Evolutionary conservation across 2,888 invertebrate genomes (phyloP), one percentile per base, ranked within the genome.

Genomic region (Lycaena phlaeas): DNA sequence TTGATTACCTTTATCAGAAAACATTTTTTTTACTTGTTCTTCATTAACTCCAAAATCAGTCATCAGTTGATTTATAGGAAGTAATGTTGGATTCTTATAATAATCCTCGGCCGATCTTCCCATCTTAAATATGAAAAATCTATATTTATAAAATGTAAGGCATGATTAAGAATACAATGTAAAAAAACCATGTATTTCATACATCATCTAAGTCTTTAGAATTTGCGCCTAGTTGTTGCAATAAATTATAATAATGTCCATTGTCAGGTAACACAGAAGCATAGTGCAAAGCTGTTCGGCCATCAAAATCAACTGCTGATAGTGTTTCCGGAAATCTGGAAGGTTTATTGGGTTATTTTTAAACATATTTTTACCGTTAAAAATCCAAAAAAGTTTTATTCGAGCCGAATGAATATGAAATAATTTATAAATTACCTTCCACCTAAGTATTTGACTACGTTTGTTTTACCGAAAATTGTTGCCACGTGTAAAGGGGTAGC

Each of bases 401-500:
- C n/a, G n/a, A n/a, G n/a, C n/a, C n/a, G n/a, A n/a, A n/a, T n/a
- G n/a, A n/a, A n/a, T n/a, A n/a, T n/a, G n/a, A n/a, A n/a, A n/a
- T n/a, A n/a, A n/a, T n/a, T n/a, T 22, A 28, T 11, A 17, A 43
- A 41, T 49, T 48, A 79, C 85, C 85, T 76, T 54, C 81, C 82
- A 27, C 84, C 85, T 53, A 91, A 70, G 63, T 88, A 89, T 56
- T 91, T 86, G 25, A 92, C 88, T 5, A 92, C 88, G 68, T 92
- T 92, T 4, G 92, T 92, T 73, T 93, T 92, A 15, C 94, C 94
- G 71, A 93, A 93, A 46, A 94, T 84, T 0, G 92, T 91, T 1
- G 95, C 95, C 7, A 94, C 92, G 68, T 96, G 96, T 43, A 96
- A 81, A 0, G 96, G 94, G 2, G 95, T 92, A 12, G 94, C 90